phyloP scores from a whole-genome alignment of 2,113 vertebrate genomes.

The Anseranas semipalmata region DNA sequence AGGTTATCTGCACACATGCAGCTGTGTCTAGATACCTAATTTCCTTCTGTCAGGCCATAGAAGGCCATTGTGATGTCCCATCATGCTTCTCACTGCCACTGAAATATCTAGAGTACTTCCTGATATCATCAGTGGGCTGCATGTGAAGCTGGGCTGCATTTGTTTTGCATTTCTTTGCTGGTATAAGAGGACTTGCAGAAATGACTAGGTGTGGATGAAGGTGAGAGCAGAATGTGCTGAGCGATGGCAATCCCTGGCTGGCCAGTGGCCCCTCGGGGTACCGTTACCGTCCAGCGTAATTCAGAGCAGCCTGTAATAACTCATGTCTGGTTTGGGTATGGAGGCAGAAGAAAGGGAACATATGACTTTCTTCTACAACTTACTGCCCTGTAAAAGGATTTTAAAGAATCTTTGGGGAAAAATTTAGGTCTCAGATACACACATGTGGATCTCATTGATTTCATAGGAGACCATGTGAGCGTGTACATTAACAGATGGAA shows the following conservation, averaged over 20 bases:
- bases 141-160: background rate
- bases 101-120: background rate
- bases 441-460: slow-evolving; percentile 28
- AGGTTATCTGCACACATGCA: background rate
- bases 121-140: background rate
- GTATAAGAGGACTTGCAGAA: background rate
- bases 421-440: background rate
- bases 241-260: background rate
- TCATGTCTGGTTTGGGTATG: background rate
- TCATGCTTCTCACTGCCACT: background rate
- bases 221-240: background rate
- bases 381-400: slow-evolving; percentile 27
- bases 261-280: background rate
- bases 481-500: background rate
- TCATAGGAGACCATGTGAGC: background rate
- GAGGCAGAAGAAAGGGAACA: slow-evolving; percentile 5
- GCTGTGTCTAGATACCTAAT: background rate
- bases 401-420: slow-evolving; percentile 27
- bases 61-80: background rate
- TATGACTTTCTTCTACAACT: background rate
- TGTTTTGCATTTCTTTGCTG: background rate
- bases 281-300: accelerated
- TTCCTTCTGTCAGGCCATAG: background rate
- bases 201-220: accelerated
- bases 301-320: background rate